Evolutionary conservation across 2,113 vertebrate genomes (phyloP).

Genomic region (Crypturellus undulatus): DNA sequence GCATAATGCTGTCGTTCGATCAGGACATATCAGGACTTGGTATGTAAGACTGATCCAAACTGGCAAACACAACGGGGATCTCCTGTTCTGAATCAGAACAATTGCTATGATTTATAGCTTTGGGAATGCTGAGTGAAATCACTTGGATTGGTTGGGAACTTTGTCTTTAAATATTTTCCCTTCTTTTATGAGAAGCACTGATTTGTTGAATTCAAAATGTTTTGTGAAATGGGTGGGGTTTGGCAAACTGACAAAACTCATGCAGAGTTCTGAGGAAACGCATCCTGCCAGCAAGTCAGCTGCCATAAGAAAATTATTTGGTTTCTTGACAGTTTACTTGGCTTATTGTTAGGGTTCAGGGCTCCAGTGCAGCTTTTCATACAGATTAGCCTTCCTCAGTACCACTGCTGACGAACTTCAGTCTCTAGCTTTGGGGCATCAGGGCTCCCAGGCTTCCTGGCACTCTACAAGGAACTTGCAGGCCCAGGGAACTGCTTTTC

Average conservation of each 20-base stretch:
- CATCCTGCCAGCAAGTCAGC: constrained; percentile 43
- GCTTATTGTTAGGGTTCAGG: background rate
- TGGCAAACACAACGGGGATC: background rate
- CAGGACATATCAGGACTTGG: background rate
- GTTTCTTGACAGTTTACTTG: constrained; percentile 41
- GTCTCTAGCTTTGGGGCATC: background rate
- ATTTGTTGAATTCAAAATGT: constrained; percentile 53
- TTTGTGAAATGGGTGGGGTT: constrained; percentile 47
- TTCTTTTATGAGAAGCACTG: background rate
- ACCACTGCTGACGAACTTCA: background rate
- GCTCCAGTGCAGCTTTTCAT: background rate
- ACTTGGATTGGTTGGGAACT: constrained; percentile 9
- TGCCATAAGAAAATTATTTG: constrained; percentile 42
- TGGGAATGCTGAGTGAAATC: constrained; percentile 4
- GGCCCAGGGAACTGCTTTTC: background rate
- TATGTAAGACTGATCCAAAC: constrained; percentile 19
- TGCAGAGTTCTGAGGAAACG: constrained; percentile 48
- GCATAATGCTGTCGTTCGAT: background rate
- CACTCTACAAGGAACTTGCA: background rate
- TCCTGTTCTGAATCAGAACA: constrained; percentile 45
- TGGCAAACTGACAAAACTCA: constrained; percentile 27
- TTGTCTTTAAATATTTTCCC: background rate
- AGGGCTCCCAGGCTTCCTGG: background rate
- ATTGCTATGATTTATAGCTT: constrained; percentile 34
- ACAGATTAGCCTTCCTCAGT: background rate